Base-by-base conservation (phyloP, 2,113 vertebrate species). In the Python bivittatus region DNA sequence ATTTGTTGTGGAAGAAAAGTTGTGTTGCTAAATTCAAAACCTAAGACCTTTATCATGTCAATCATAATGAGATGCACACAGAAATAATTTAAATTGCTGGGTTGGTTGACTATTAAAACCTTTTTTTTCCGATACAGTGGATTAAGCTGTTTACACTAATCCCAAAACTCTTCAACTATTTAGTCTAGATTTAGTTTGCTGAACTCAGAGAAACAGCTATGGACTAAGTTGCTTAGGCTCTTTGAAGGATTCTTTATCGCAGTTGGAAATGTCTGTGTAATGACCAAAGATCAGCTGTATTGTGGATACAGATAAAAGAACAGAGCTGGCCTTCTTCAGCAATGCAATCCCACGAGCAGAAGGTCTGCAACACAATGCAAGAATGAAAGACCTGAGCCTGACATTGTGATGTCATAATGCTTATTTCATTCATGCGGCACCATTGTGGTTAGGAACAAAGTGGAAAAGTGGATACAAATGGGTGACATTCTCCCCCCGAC, bases 1-100 rank as follows among this genome's bases (percentile, higher is more conserved):
- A 93, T 93, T 95, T 96, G 79, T 93, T 96, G 88, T 94, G 95
- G 93, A 84, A 54, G 33, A 85, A 95, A 94, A 92, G 64, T 94
- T 94, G 25, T 6, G 93, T 38, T 92, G 64, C 38, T 94, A 95
- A 96, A 92, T 96, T 94, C 91, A 94, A 96, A 96, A 92, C 68
- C 89, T 91, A 91, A 2, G 93, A 93, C 88, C 92, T 96, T 94
- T 95, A 91, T 95, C 88, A 3, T 88, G 91, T 95, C 94, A 96
- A 93, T 96, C 92, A 93, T 84, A 92, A 92, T 15, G 92, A 1
- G 8, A 91, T 94, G 84, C 86, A 2, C 83, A 86, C 17, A 91
- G 90, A 94, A 94, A 93, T 17, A 90, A 88, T 88, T 88, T 89
- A 48, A 95, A 95, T 85, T 96, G 58, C 91, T 93, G 91, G 53